Evolutionary conservation across 1,140 invertebrate genomes (phyloP), one percentile per base, ranked within the genome.

Genomic region (Pectinophora gossypiella): DNA sequence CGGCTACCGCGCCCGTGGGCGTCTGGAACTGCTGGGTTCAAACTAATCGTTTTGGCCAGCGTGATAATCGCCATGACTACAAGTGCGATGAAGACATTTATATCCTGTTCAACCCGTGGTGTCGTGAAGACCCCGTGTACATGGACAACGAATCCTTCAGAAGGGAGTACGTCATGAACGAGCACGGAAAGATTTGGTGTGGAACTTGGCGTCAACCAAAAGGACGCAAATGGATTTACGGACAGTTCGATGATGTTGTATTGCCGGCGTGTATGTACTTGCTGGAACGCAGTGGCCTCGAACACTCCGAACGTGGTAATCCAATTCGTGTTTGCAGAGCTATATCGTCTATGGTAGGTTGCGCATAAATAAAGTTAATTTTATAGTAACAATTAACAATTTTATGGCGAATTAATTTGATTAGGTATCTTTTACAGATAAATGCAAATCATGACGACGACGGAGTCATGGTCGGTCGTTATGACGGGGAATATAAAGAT

Each of bases 101-200:
- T 72, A 89, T 95, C 19, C 68, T 95, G 2, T 95, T 96, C 78
- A 97, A 97, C 85, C 94, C 94, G 0, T 97, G 94, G 94, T 92
- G 91, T 77, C 78, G 84, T 71, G 92, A 91, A 48, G 93, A 94
- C 71, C 58, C 84, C 3, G 93, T 94, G 9, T 94, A 91, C 77
- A 89, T 95, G 90, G 88, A 91, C 23, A 90, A 93, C 54, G 90
- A 91, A 38, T 83, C 88, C 3, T 89, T 90, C 22, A 77, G 90
- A 20, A 85, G 92, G 32, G 94, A 95, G 76, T 95, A 94, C 72
- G 89, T 95, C 2, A 71, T 93, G 19, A 94, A 94, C 62, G 94
- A 95, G 54, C 90, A 87, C 48, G 94, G 94, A n/a, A 93, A 94
- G 72, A 91, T 95, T 47, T 95, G 93, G 91, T 90, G 91, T 58